Base-by-base conservation (phyloP, 2,888 invertebrate species). In the Chalcosyrphus nemorum region DNA sequence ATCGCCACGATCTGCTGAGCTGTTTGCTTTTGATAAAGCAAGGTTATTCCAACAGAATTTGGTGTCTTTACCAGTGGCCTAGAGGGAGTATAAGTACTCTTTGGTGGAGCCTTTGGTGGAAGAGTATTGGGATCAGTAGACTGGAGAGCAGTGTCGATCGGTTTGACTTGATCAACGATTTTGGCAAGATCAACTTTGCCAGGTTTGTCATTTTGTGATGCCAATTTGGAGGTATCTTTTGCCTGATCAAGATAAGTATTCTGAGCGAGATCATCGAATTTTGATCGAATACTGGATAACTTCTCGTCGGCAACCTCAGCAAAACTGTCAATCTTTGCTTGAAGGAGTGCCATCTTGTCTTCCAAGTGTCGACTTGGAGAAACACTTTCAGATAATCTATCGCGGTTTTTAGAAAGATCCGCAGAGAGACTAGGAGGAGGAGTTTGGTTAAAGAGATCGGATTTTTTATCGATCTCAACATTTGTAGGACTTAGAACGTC, bases 221-320 rank as follows among this genome's bases (percentile, higher is more conserved):
- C 3, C 4, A 13, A 19, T 3, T n/a, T 29, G 4, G 45, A 15
- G 35, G 21, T 1, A 9, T 57, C 45, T 9, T 9, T 0, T 7
- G n/a, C 0, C 6, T 35, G 17, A 27, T 19, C 21, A 4, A 32
- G 7, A 6, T 52, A 15, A 1, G 27, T n/a, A 50, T 77, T 68
- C 9, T 38, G 32, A 21, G 57, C 24, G 43, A 76, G 38, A 57
- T 80, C 80, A 29, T 78, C 68, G 21, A 72, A 47, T 19, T 15
- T 84, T 0, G 45, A 74, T 4, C 80, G 68, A 13, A 84, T 50
- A 7, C 56, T 84, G 0, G 84, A 78, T 2, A 84, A 32, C 32
- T 80, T 84, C 21, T 78, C 74, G 47, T 84, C 84, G 0, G 84
- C 84, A 17, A 84, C 65, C 43, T 84, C 84, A 27, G 84, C 84